A percentile compares a stretch with the other conserved stretches of the same genome.
Conservation (phyloP, 1,140 invertebrate species). For the Brachionus sp. region DNA sequence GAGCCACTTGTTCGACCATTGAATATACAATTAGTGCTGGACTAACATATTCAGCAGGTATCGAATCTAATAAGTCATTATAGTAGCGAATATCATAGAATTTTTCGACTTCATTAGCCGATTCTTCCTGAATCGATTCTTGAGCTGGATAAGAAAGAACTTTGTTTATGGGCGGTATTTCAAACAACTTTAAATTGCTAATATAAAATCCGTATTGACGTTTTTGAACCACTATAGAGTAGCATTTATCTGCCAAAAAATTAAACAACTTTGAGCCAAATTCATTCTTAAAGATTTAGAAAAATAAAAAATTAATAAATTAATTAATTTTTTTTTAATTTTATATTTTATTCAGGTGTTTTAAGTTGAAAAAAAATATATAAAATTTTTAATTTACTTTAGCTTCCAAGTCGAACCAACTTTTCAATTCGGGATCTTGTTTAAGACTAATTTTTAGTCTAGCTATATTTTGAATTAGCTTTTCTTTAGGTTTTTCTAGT, state of each 20-base stretch:
- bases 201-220: conserved; percentile 40
- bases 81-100: conserved; percentile 56
- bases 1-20: conserved; percentile 58
- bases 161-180: conserved; percentile 46
- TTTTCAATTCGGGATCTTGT: conserved; percentile 39
- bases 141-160: background rate
- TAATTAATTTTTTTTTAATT: background rate
- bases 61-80: conserved; percentile 56
- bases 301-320: background rate
- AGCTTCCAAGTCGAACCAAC: conserved; percentile 39
- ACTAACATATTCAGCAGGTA: conserved; percentile 58
- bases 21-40: conserved; percentile 55
- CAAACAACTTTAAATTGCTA: conserved; percentile 48
- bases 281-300: background rate
- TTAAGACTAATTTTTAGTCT: conserved; percentile 54
- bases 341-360: background rate
- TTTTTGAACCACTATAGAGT: conserved; percentile 2
- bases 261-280: background rate
- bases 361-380: background rate
- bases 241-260: conserved; percentile 33
- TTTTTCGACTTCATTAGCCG: background rate
- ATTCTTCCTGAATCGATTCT: background rate
- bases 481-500: conserved; percentile 51
- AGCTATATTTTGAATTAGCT: conserved; percentile 55
- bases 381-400: background rate